Evolutionary conservation across 2,113 vertebrate genomes (phyloP).

Genomic region (Xiphophorus maculatus): DNA sequence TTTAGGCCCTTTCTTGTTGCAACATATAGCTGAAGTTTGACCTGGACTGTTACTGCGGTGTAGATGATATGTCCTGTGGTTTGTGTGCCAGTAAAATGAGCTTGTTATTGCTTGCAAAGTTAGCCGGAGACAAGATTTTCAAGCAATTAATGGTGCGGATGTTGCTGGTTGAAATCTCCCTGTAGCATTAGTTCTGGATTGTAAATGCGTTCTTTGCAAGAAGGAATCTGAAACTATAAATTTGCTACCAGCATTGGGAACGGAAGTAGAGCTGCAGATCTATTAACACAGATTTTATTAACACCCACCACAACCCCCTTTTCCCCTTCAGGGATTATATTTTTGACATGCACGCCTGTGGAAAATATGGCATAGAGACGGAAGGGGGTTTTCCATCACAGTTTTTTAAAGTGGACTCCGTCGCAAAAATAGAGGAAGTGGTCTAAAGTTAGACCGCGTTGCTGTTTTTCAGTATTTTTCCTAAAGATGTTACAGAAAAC

Average conservation of each 20-base stretch:
- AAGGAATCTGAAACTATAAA: not conserved
- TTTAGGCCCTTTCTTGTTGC: too few relatives aligned
- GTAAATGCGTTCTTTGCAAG: too few relatives aligned
- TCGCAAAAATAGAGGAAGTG: conserved; percentile 70
- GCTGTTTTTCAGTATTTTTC: conserved; percentile 32
- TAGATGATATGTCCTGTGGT: not conserved
- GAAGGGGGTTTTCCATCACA: conserved; percentile 68
- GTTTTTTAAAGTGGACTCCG: conserved; percentile 52
- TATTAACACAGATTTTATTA: conserved; percentile 21
- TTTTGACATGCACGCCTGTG: conserved; percentile 44
- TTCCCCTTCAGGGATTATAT: conserved; percentile 50
- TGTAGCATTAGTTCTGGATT: not conserved
- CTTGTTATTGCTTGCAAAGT: not conserved
- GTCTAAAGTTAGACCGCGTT: conserved; percentile 58
- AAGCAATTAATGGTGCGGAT: not conserved
- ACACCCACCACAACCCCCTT: conserved; percentile 13
- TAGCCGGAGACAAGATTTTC: too few relatives aligned
- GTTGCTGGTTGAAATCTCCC: not conserved
- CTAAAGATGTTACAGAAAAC: conserved; percentile 26
- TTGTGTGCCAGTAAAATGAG: too few relatives aligned
- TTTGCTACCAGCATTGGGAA: not conserved
- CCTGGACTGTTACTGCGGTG: too few relatives aligned
- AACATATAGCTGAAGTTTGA: too few relatives aligned
- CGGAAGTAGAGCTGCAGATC: not conserved
- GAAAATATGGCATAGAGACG: conserved; percentile 55